Percentiles rank a stretch among this genome's conserved stretches.
phyloP scores from a whole-genome alignment of 2,797 vertebrate species.

The Cyclopterus lumpus region DNA sequence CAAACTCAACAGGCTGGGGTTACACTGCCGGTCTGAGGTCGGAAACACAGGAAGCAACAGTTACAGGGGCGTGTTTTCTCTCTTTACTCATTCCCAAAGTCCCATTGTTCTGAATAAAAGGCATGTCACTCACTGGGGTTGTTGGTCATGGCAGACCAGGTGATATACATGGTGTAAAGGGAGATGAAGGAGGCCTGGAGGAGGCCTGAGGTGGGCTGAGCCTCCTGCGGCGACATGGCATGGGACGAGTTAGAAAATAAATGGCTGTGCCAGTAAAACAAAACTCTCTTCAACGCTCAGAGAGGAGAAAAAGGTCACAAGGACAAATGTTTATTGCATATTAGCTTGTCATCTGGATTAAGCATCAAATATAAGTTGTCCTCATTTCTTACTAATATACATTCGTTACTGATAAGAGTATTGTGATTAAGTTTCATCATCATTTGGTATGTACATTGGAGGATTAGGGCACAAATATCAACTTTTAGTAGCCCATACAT shows the following conservation, averaged over 20 bases:
- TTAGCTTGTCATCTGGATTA: not conserved
- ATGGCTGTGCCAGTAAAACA: not conserved
- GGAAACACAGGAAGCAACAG: conserved; percentile 1
- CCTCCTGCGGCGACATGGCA: conserved; percentile 79
- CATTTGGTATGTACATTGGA: too few relatives aligned
- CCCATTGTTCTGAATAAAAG: not conserved
- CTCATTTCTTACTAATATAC: not conserved
- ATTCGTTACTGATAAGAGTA: not conserved
- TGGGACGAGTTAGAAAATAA: not conserved
- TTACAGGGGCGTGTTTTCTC: too few relatives aligned
- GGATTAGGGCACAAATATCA: not conserved
- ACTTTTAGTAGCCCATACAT: not conserved
- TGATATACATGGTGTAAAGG: conserved; percentile 92
- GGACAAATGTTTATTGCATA: not conserved
- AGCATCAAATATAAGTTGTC: not conserved
- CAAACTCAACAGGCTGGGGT: conserved; percentile 88
- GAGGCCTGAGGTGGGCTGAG: conserved; percentile 92
- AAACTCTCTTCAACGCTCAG: too few relatives aligned
- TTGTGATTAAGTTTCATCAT: not conserved
- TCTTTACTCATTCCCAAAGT: not conserved
- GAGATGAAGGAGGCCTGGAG: conserved; percentile 92
- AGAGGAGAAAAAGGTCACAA: not conserved
- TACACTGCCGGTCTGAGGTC: conserved; percentile 85
- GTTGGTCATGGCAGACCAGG: conserved; percentile 92
- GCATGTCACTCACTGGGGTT: conserved; percentile 87